Evolutionary conservation across 2,888 invertebrate genomes (phyloP).

Genomic region (Noctua janthe): DNA sequence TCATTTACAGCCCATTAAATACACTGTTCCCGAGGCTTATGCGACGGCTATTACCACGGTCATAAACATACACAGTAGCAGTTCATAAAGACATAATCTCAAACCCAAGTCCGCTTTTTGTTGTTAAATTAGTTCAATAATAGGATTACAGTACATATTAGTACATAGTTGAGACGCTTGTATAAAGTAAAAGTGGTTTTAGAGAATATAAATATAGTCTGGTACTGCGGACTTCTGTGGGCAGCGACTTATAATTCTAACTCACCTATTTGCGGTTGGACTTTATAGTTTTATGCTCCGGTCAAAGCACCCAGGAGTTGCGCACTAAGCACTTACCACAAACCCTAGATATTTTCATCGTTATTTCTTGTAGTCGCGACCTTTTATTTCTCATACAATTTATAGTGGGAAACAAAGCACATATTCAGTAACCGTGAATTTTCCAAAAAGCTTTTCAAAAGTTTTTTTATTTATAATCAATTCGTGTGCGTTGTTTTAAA

Average conservation of each 20-base stretch:
- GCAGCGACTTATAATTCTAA: constrained; percentile 35
- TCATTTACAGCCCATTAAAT: constrained; percentile 85
- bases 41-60: constrained; percentile 77
- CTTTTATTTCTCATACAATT: constrained; percentile 14
- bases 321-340: constrained; percentile 1
- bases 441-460: neutral
- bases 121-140: constrained; percentile 64
- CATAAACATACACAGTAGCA: constrained; percentile 77
- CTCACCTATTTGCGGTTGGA: constrained; percentile 41
- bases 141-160: constrained; percentile 58
- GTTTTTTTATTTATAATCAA: constrained; percentile 1
- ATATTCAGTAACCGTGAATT: neutral
- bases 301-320: constrained; percentile 30
- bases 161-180: constrained; percentile 40
- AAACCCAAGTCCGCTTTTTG: constrained; percentile 43
- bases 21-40: constrained; percentile 75
- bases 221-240: constrained; percentile 4
- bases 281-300: constrained; percentile 47
- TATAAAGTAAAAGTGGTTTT: constrained; percentile 45
- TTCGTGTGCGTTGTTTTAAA: constrained; percentile 27
- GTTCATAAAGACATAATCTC: constrained; percentile 62
- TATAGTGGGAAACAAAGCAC: neutral
- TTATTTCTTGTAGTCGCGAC: constrained; percentile 1
- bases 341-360: constrained; percentile 10
- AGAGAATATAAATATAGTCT: constrained; percentile 35